Evolutionary conservation across 2,888 invertebrate species (phyloP).

Genomic region (Arge pagana): DNA sequence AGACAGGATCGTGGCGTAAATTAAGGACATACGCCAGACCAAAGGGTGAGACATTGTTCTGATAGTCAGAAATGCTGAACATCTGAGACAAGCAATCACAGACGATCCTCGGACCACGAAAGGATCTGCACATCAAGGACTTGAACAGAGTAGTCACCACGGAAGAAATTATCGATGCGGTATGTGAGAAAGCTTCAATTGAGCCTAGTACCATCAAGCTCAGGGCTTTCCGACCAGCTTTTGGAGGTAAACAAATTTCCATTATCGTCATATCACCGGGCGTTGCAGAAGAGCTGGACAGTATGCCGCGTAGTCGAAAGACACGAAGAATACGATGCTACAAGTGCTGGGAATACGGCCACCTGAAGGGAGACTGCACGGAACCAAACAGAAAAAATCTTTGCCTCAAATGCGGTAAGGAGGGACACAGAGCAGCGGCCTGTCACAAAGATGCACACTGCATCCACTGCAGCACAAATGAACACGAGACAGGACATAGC

Average conservation of each 20-base stretch:
- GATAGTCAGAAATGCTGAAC: slow-evolving; percentile 20
- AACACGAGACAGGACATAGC: too few relatives aligned
- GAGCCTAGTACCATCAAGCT: slow-evolving; percentile 23
- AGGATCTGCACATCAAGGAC: slow-evolving; percentile 25
- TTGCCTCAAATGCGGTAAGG: slow-evolving; percentile 31
- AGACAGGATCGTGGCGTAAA: slow-evolving; percentile 10
- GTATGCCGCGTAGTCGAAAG: slow-evolving; percentile 26
- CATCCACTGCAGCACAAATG: slow-evolving; percentile 25
- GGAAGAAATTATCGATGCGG: slow-evolving; percentile 19
- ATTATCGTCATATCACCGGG: slow-evolving; percentile 22
- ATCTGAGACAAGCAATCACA: slow-evolving; percentile 24
- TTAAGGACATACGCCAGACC: background rate
- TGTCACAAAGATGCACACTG: slow-evolving; percentile 28
- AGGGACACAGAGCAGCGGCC: slow-evolving; percentile 26
- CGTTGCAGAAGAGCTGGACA: slow-evolving; percentile 20
- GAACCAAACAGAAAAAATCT: slow-evolving; percentile 26
- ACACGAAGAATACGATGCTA: slow-evolving; percentile 24
- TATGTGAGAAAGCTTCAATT: background rate
- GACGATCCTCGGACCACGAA: too few relatives aligned
- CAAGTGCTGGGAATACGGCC: slow-evolving; percentile 30
- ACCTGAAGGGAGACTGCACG: slow-evolving; percentile 25
- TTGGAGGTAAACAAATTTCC: slow-evolving; percentile 28
- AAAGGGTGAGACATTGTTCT: slow-evolving; percentile 22
- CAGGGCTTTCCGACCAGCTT: slow-evolving; percentile 31
- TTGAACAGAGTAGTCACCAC: slow-evolving; percentile 24